Conservation (phyloP, 2,888 invertebrate species). For the Galeopsomyia nigrocyanea region DNA sequence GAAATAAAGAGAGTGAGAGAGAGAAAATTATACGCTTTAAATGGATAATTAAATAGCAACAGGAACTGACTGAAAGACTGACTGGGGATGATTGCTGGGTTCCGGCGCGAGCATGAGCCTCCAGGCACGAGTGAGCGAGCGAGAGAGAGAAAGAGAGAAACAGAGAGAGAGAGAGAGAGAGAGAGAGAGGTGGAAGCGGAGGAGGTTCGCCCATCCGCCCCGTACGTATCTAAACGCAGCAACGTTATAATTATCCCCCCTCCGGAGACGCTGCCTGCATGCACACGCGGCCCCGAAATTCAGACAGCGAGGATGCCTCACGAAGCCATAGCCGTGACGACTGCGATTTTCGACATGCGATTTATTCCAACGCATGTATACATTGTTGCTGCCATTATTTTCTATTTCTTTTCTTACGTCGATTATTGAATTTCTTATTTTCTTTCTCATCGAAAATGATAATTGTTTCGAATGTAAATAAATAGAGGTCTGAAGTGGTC, state of each 20-base stretch:
- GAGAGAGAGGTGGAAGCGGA: conserved; percentile 51
- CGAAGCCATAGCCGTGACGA: conserved; percentile 41
- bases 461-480: too few species aligned
- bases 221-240: conserved; percentile 61
- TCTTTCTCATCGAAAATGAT: too few species aligned
- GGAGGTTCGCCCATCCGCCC: conserved; percentile 62
- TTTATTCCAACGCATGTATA: too few species aligned
- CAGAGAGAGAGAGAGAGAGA: conserved; percentile 39
- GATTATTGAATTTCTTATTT: too few species aligned
- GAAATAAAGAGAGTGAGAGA: conserved; percentile 39
- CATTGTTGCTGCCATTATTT: too few species aligned
- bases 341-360: conserved; percentile 8
- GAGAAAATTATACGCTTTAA: conserved; percentile 68
- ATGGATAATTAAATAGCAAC: conserved; percentile 70
- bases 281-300: neutral
- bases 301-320: neutral
- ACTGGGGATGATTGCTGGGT: conserved; percentile 69
- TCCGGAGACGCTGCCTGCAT: conserved; percentile 47
- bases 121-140: conserved; percentile 46
- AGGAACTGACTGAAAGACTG: conserved; percentile 69
- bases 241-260: conserved; percentile 67
- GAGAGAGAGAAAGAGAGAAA: conserved; percentile 41
- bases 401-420: too few species aligned
- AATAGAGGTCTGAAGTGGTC: neutral
- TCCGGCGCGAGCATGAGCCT: conserved; percentile 65